A percentile compares a stretch with the other conserved stretches of the same genome.
These are phyloP conservation scores for Hycleus cichorii DNA, from an alignment of 1,140 invertebrate genomes.

Conservation along the genomic window DNA sequence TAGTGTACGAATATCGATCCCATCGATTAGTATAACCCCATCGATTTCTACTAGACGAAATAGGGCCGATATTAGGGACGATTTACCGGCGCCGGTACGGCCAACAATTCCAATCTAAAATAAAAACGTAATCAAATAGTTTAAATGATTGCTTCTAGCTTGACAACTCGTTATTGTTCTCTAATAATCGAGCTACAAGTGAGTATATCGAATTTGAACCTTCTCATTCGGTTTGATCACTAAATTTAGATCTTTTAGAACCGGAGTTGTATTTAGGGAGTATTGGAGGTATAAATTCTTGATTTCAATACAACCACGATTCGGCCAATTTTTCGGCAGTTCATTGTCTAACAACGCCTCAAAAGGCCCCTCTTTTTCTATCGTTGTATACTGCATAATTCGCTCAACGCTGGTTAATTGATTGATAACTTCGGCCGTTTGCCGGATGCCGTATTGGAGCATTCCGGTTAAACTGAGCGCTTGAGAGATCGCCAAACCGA, in stretches of 20 bases:
- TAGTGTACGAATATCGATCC: conserved; percentile 49
- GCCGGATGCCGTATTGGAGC: conserved; percentile 76
- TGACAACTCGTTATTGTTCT: too few relatives aligned
- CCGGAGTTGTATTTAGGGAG: conserved; percentile 38
- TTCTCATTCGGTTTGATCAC: conserved; percentile 48
- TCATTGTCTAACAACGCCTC: conserved; percentile 46
- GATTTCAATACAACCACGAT: conserved; percentile 54
- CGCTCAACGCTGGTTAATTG: conserved; percentile 77
- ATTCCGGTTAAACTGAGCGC: conserved; percentile 72
- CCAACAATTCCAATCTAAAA: conserved; percentile 74
- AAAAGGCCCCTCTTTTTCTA: conserved; percentile 50
- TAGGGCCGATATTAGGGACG: conserved; percentile 74
- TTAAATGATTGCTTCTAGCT: too few relatives aligned
- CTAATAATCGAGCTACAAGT: background rate
- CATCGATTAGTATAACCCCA: conserved; percentile 54
- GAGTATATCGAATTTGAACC: conserved; percentile 29
- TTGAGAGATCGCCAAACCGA: conserved; percentile 70
- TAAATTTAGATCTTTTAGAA: conserved; percentile 50
- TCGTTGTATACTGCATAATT: conserved; percentile 60
- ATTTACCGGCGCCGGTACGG: conserved; percentile 86
- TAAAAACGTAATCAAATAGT: too few relatives aligned
- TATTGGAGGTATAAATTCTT: conserved; percentile 50
- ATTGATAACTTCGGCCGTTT: conserved; percentile 71
- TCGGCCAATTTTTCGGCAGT: conserved; percentile 59
- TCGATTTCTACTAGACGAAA: conserved; percentile 66